Evolutionary conservation across 2,888 invertebrate species (phyloP).

Genomic region (Neoscelio sp.): DNA sequence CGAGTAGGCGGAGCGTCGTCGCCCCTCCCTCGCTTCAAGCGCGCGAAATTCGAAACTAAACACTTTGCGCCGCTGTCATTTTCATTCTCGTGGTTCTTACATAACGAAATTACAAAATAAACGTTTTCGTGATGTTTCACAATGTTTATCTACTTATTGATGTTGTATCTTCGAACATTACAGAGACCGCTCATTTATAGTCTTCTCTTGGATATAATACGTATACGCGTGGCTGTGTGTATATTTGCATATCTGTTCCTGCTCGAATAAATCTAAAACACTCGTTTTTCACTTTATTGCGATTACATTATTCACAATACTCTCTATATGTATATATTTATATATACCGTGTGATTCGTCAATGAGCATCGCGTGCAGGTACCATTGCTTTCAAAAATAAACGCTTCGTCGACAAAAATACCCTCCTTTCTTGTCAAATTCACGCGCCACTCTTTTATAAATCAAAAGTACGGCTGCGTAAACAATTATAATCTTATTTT

Average conservation of each 20-base stretch:
- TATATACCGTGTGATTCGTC: constrained; percentile 62
- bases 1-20: neutral
- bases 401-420: constrained; percentile 55
- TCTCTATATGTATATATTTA: constrained; percentile 50
- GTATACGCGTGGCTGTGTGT: constrained; percentile 71
- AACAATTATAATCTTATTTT: constrained; percentile 46
- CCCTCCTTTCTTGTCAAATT: constrained; percentile 40
- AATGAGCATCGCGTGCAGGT: constrained; percentile 62
- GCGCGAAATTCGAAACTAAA: no score
- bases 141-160: constrained; percentile 10
- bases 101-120: constrained; percentile 28
- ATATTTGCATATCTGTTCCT: constrained; percentile 67
- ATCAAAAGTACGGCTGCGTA: constrained; percentile 57
- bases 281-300: constrained; percentile 60
- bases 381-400: constrained; percentile 63
- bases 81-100: constrained; percentile 21
- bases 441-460: constrained; percentile 50
- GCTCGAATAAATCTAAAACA: constrained; percentile 66
- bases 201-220: constrained; percentile 72
- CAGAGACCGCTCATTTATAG: constrained; percentile 65
- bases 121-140: neutral
- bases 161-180: constrained; percentile 62
- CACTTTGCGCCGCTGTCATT: no score
- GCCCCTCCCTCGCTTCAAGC: no score
- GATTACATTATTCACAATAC: constrained; percentile 64